Base-by-base conservation (phyloP, 1,140 invertebrate genomes). In the Lutraria rhynchaena region DNA sequence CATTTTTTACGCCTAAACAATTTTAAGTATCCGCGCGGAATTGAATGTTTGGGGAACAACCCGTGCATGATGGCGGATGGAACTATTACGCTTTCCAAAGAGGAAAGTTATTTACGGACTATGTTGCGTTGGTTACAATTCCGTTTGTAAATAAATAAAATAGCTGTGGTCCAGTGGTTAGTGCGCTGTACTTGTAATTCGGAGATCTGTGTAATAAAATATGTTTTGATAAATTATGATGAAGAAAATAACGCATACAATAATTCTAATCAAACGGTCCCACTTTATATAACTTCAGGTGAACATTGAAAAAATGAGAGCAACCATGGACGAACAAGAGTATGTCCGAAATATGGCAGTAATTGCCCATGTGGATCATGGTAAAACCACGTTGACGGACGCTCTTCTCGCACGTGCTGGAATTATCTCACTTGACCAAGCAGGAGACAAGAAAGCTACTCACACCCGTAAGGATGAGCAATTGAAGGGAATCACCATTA, bases 291-390 rank as follows among this genome's bases (percentile, higher is more conserved):
- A n/a, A n/a, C n/a, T n/a, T n/a, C n/a, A 89, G 88, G 88, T 89
- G 63, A 86, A 86, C 71, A 53, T 84, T 55, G 88, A 89, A 69
- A 81, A 86, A 58, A 51, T 88, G 35, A 55, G 86, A 71, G 58
- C 69, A 41, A 83, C 83, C 41, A 88, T 89, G 87, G 81, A 81
- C 58, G 71, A 70, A 17, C 73, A 49, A 15, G 51, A 61, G 7
- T 83, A 87, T 63, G 99, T 99, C 94, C 96, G 99, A 92, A 99
- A 99, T 94, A 99, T 99, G 98, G 99, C 98, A 91, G 99, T 99
- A 92, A 99, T 99, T 93, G 99, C 99, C 87, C 99, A 99, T 94
- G 99, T 99, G 85, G 99, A 99, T 95, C 99, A 99, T 93, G 99
- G 99, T 91, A 99, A 99, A 94, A 99, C 99, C 85, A 99, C 99